These are phyloP conservation scores for Lasioglossum villosulum DNA, from an alignment of 2,888 invertebrate genomes.

Conservation along the genomic window DNA sequence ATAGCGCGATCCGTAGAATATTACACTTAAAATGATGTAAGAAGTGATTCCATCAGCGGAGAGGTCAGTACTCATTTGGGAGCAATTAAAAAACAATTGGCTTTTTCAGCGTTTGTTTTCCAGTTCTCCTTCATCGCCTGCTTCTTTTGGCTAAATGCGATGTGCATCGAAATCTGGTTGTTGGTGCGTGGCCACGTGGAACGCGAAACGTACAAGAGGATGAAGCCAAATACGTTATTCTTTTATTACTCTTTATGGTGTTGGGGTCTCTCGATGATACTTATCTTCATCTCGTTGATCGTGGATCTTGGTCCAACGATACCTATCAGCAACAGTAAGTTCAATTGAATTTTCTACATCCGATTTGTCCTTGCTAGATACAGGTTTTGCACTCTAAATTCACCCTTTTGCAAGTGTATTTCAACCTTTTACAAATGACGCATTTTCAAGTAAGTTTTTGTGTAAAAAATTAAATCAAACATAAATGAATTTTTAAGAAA, in stretches of 20 bases:
- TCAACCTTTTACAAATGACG: no score
- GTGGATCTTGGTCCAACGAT: conserved; percentile 88
- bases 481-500: no score
- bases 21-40: conserved; percentile 1
- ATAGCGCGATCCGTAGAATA: neutral
- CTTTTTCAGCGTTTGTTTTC: conserved; percentile 87
- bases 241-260: conserved; percentile 87
- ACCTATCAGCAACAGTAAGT: conserved; percentile 87
- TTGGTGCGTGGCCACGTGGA: conserved; percentile 83
- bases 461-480: no score
- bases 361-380: neutral
- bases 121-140: conserved; percentile 89
- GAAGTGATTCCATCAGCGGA: conserved; percentile 15
- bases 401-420: no score
- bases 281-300: conserved; percentile 86
- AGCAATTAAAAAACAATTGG: conserved; percentile 40
- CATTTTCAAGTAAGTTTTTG: no score
- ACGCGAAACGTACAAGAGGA: conserved; percentile 58
- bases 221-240: conserved; percentile 79
- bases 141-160: conserved; percentile 89
- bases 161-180: conserved; percentile 89
- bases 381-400: neutral
- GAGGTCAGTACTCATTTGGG: neutral
- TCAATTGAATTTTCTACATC: conserved; percentile 1
- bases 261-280: conserved; percentile 85